Base-by-base conservation (phyloP, 2,113 vertebrate species). In the Rhodinocichla rosea region DNA sequence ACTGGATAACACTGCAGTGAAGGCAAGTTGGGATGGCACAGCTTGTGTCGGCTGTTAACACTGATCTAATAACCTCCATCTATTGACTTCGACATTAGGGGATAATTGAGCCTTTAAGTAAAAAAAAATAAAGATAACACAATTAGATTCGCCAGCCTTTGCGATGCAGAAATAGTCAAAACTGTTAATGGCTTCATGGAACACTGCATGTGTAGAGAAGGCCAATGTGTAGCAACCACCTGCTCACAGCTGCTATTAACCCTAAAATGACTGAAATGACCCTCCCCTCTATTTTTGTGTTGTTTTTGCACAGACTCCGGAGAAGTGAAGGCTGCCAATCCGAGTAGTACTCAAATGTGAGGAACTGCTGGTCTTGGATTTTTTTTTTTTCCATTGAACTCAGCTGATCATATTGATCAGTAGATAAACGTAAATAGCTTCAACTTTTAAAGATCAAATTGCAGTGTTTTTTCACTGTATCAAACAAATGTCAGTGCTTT, bases 381-480 rank as follows among this genome's bases (percentile, higher is more conserved):
- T 97, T 97, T 97, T 97, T 97, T 70, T 87, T 79, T 83, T 65
- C 98, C 98, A 98, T 99, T 98, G 97, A 99, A 98, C 98, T 97
- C 98, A 98, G 95, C 99, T 99, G 99, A 99, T 99, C 99, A 99
- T 99, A 99, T 99, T 99, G 99, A 99, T 99, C 99, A 99, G 99
- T 98, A 98, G 96, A 97, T 98, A 98, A 98, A 98, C 97, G 95
- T 98, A 98, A 98, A 98, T 98, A 98, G 98, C 98, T 98, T 98
- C 98, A 97, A 98, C 97, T 98, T 98, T 97, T 98, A 98, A 98
- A 98, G 97, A 96, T 98, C 96, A 91, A 98, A 98, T 98, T 98
- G 98, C 99, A 99, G 99, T 99, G 99, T 98, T 99, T 98, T 98
- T 99, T 98, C 99, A 99, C 99, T 99, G 99, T 98, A 98, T 98